Evolutionary conservation across 1,140 invertebrate genomes (phyloP), one percentile per base, ranked within the genome.

Genomic region (Bombus cullumanus): DNA sequence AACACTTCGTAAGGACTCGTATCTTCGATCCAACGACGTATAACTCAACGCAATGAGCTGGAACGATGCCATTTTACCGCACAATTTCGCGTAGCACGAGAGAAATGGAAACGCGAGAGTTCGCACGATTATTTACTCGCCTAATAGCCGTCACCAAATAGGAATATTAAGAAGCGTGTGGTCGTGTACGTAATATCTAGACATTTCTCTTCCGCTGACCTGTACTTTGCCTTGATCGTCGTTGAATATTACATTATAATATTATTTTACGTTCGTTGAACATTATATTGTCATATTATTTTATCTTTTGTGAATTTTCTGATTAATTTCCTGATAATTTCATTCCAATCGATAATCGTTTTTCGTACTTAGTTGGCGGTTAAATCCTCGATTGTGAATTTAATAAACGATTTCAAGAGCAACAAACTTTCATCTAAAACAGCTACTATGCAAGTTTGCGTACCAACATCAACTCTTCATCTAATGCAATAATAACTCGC

Each of bases 31-130:
- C 81, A 66, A 25, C 31, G 41, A 25, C 74, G 53, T 41, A 78
- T 71, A 84, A 79, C 78, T 84, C 82, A 84, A 79, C 66, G 82
- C 75, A 84, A 71, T 79, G 82, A 71, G 75, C 64, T 84, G 82
- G 82, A 84, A 68, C 82, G 82, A 79, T 84, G 82, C 82, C 82
- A 84, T 84, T 84, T 71, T 62, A 25, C 64, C 39, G 31, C 62
- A 57, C 43, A 84, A 84, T 78, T 84, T 69, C 75, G 53, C 71
- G n/a, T 13, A 53, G 37, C 57, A 39, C 31, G 71, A 18, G 53
- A n/a, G 41, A 53, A 66, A 53, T 59, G 72, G 81, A 57, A 68
- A 66, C 59, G 59, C 41, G 59, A 53, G 47, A 59, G 76, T 47
- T 83, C 82, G n/a, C n/a, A n/a, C 69, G 74, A 83, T 83, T 83